Base-by-base conservation (phyloP, 2,113 vertebrate species). In the Oreochromis tanganicae region DNA sequence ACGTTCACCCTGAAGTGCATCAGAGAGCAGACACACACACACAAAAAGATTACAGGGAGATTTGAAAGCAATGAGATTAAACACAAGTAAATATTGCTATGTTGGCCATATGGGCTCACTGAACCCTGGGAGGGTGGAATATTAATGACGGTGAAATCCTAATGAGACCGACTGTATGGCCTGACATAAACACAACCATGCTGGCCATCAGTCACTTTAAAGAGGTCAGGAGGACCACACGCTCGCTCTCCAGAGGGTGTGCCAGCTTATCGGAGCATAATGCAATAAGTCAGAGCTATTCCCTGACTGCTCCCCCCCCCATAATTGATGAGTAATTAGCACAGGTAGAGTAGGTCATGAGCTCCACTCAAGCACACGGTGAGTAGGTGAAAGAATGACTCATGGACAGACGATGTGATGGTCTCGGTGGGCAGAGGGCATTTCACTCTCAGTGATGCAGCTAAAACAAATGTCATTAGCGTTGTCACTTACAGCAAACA, bases 281-380 rank as follows among this genome's bases (percentile, higher is more conserved):
- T 61, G 90, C 80, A 91, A 88, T 86, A 93, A 92, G 90, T 87
- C 92, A 90, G 83, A 71, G 85, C 87, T 85, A 79, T 89, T 94
- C 90, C 83, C 85, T 46, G 73, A 82, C 86, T 82, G 85, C 89
- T 21, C 13, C 19, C 52, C 75, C 14, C 89, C 91, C 88, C 85
- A 89, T 95, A 95, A 95, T 91, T 94, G 94, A 96, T 95, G 94
- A 92, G 94, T 91, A 95, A 96, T 96, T 95, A 95, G 93, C 86
- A 59, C 92, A 92, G 91, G 88, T 91, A 87, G 88, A n/a, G 83
- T 52, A 89, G 93, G 93, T 94, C 93, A 89, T 57, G 88, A 87
- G 87, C 88, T 84, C 89, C 87, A 87, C 87, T 87, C 85, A 9
- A 78, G 92, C 90, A 50, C 63, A 54, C 63, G 81, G 85, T 50